Evolutionary conservation across 2,797 vertebrate genomes (phyloP), one percentile per base, ranked within the genome.

Genomic region (Silurus lanzhouensis): DNA sequence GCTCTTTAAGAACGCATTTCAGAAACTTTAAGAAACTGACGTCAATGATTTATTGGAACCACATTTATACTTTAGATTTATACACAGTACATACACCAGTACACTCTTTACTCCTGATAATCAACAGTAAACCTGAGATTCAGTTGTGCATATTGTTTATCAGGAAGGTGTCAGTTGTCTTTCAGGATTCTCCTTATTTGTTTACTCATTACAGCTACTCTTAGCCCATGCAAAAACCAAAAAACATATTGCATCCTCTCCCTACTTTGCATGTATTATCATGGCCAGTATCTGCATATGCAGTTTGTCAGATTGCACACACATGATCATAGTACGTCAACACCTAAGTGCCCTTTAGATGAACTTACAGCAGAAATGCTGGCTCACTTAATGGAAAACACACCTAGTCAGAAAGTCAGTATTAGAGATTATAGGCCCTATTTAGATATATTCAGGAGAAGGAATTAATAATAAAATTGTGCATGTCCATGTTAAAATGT

Each of bases 271-370:
- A 79, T 63, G 12, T 44, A 63, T n/a, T 44, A 15, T 12, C 19
- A 61, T 55, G 2, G 48, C n/a, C 25, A 76, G 14, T 27, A 27
- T 27, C 31, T 20, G 31, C 15, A 61, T 5, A 63, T 17, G 1
- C 58, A n/a, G 46, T 44, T 46, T 15, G n/a, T 79, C 31, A 61
- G 76, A 79, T 44, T 79, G 58, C 76, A 79, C 58, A 79, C 76
- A 63, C 75, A 58, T 27, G 31, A 46, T 7, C 5, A 6, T 17
- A 57, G 52, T 58, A 17, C 52, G 57, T 31, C 52, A 58, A 25
- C 15, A 25, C 9, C 52, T 31, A 25, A 76, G 25, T 61, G 19
- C 22, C 27, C 20, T 61, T 61, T 78, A 78, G 38, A 17, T 38
- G 27, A 77, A 31, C 55, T 38, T 38, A 38, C 38, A 38, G 38